Percentiles rank a stretch among this genome's conserved stretches.
phyloP scores from a whole-genome alignment of 2,888 invertebrate species.

The Chrysolina haemoptera region DNA sequence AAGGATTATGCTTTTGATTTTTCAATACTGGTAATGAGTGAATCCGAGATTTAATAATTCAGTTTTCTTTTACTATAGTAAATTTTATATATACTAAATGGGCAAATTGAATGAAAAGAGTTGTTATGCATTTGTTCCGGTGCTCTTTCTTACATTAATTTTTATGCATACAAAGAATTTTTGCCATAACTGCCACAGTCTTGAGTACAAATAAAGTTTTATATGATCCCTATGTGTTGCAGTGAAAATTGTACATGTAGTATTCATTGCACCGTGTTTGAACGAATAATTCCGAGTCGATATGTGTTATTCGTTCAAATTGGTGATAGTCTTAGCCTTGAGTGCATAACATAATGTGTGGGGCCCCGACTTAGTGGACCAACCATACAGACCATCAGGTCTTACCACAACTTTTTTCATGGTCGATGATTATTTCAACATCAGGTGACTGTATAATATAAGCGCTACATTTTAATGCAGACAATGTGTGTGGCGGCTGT shows the following conservation, averaged over 20 bases:
- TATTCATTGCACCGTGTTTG: constrained; percentile 29
- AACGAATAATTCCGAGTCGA: constrained; percentile 9
- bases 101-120: constrained; percentile 29
- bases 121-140: constrained; percentile 47
- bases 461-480: constrained; percentile 71
- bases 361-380: constrained; percentile 66
- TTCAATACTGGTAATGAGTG: background rate
- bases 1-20: constrained; percentile 4
- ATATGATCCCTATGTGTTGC: constrained; percentile 22
- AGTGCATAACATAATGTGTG: constrained; percentile 69
- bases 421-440: constrained; percentile 42
- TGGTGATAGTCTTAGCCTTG: constrained; percentile 66
- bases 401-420: constrained; percentile 60
- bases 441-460: constrained; percentile 48
- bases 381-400: constrained; percentile 66
- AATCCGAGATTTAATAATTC: constrained; percentile 1
- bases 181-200: constrained; percentile 37
- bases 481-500: constrained; percentile 78
- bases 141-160: constrained; percentile 45
- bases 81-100: constrained; percentile 27
- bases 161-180: constrained; percentile 19
- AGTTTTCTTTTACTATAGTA: constrained; percentile 29
- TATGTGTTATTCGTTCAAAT: constrained; percentile 53
- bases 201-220: constrained; percentile 37
- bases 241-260: constrained; percentile 23